Evolutionary conservation across 2,888 invertebrate species (phyloP).

Genomic region (Notocelia uddmanniana): DNA sequence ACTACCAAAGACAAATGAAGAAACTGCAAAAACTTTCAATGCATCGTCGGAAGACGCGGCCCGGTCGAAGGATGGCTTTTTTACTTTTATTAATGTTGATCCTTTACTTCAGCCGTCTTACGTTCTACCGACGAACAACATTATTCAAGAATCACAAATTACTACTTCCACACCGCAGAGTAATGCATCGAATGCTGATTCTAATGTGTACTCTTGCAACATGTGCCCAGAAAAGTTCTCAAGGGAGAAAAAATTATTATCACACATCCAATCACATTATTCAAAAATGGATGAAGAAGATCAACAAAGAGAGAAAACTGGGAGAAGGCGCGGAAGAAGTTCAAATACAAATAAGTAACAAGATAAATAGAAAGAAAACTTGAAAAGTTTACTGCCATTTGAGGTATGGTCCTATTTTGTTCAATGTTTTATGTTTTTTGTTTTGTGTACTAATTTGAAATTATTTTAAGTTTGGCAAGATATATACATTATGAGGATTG

Average conservation of each 20-base stretch:
- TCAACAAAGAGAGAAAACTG: constrained; percentile 56
- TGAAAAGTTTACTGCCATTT: neutral
- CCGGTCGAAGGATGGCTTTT: constrained; percentile 68
- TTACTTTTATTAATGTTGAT: constrained; percentile 81
- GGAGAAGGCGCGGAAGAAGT: constrained; percentile 49
- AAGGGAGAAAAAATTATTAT: constrained; percentile 75
- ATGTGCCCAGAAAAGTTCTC: constrained; percentile 75
- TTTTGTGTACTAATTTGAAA: constrained; percentile 21
- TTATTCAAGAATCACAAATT: constrained; percentile 80
- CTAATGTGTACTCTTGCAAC: constrained; percentile 70
- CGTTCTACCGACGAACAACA: constrained; percentile 75
- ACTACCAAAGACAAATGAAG: constrained; percentile 48
- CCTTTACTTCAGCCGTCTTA: constrained; percentile 76
- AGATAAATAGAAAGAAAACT: neutral
- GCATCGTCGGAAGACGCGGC: constrained; percentile 65
- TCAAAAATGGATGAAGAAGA: constrained; percentile 75
- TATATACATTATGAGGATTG: neutral
- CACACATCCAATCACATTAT: constrained; percentile 78
- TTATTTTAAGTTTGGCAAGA: constrained; percentile 19
- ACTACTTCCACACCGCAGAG: constrained; percentile 69
- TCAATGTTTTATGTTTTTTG: constrained; percentile 11
- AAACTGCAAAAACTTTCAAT: constrained; percentile 60
- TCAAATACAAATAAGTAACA: constrained; percentile 17
- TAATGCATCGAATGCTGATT: constrained; percentile 55
- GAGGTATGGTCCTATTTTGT: constrained; percentile 17